A percentile compares a stretch with the other conserved stretches of the same genome.
phyloP scores from a whole-genome alignment of 1,140 invertebrate species.

The Meteorus sp. region DNA sequence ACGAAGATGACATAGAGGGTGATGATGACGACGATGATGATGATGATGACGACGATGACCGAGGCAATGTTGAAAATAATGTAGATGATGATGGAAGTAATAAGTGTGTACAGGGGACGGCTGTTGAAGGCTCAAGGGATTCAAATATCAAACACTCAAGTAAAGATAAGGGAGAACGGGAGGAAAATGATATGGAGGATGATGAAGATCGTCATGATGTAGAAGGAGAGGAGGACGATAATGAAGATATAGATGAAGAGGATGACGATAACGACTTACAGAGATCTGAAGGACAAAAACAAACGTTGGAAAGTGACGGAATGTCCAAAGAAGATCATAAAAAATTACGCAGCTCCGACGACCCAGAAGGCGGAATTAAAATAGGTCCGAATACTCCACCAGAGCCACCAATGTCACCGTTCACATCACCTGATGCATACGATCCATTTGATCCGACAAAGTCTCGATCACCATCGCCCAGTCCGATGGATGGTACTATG shows the following conservation, averaged over 20 bases:
- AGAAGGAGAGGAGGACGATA: constrained; percentile 31
- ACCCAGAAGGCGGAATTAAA: constrained; percentile 53
- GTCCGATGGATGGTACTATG: constrained; percentile 52
- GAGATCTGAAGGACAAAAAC: constrained; percentile 42
- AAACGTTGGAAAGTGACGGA: constrained; percentile 29
- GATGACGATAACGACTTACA: constrained; percentile 47
- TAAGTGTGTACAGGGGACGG: neutral
- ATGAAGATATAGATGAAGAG: constrained; percentile 44
- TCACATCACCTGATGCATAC: constrained; percentile 74
- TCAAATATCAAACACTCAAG: neutral
- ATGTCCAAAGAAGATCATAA: neutral
- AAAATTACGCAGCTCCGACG: constrained; percentile 52
- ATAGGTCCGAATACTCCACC: constrained; percentile 69
- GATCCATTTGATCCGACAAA: constrained; percentile 88
- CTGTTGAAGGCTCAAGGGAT: neutral
- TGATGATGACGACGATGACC: constrained; percentile 50
- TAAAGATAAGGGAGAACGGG: constrained; percentile 41
- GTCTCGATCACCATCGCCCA: constrained; percentile 69
- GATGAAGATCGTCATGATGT: constrained; percentile 46
- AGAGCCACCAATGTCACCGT: constrained; percentile 65
- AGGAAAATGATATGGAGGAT: constrained; percentile 49
- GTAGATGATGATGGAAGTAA: neutral
- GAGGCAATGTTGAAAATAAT: neutral
- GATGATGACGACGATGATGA: constrained; percentile 35
- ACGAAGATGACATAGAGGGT: constrained; percentile 48